Conservation (phyloP, 1,140 invertebrate genomes). For the Aethina tumida region DNA sequence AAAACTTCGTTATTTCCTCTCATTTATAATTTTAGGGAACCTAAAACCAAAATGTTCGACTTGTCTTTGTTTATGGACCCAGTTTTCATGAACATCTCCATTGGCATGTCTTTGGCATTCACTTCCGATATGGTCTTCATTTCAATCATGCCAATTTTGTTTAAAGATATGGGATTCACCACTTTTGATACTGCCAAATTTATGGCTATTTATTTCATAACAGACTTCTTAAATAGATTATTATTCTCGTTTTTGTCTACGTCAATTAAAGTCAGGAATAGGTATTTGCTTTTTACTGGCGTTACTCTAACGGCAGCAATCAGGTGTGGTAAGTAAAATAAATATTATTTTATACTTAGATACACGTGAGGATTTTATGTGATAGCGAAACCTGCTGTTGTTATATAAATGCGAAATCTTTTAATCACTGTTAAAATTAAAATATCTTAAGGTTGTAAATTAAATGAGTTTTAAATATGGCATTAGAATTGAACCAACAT, state of each 20-base stretch:
- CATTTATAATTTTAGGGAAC: conserved; percentile 16
- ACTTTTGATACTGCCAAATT: conserved; percentile 21
- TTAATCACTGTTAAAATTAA: too few species aligned
- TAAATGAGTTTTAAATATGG: too few species aligned
- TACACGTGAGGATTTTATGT: too few species aligned
- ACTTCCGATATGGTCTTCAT: conserved; percentile 29
- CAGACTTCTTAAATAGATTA: conserved; percentile 26
- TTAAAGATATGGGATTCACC: conserved; percentile 23
- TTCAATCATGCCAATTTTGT: conserved; percentile 25
- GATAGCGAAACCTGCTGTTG: too few species aligned
- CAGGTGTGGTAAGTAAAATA: conserved; percentile 27
- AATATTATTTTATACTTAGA: too few species aligned
- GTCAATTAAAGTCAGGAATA: conserved; percentile 20
- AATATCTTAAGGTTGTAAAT: too few species aligned
- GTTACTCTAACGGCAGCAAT: conserved; percentile 22
- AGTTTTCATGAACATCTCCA: conserved; percentile 26
- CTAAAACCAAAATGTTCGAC: conserved; percentile 20
- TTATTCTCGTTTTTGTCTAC: conserved; percentile 21
- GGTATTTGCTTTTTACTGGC: conserved; percentile 25
- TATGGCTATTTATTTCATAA: conserved; percentile 25
- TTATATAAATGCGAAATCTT: too few species aligned
- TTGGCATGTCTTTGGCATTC: conserved; percentile 25
- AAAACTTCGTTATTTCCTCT: too few species aligned
- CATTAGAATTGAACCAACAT: too few species aligned
- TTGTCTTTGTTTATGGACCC: conserved; percentile 26